Evolutionary conservation across 2,888 invertebrate species (phyloP).

Genomic region (Nebria salina): DNA sequence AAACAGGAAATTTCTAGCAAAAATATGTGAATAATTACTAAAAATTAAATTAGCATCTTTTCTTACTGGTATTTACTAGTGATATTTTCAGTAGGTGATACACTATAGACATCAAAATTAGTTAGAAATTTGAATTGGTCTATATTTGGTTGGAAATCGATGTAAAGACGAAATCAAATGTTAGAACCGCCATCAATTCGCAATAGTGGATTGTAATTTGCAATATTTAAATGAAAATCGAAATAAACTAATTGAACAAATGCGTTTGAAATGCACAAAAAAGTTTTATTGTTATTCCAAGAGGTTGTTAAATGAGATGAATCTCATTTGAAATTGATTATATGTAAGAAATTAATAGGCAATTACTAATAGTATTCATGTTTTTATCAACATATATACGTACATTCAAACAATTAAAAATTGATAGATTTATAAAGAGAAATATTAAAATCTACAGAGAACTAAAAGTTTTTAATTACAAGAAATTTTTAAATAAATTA

Average conservation of each 20-base stretch:
- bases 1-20: too few species aligned
- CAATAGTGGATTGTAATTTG: not conserved
- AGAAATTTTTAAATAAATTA: too few species aligned
- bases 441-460: too few species aligned
- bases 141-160: too few species aligned
- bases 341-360: conserved; percentile 22
- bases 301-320: not conserved
- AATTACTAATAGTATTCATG: conserved; percentile 11
- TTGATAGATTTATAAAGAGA: not conserved
- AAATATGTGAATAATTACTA: too few species aligned
- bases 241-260: not conserved
- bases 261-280: not conserved
- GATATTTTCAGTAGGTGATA: too few species aligned
- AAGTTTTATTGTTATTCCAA: not conserved
- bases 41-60: too few species aligned
- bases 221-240: not conserved
- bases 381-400: not conserved
- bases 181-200: not conserved
- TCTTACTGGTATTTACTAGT: too few species aligned
- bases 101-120: too few species aligned
- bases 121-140: too few species aligned
- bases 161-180: too few species aligned
- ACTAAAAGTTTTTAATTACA: too few species aligned
- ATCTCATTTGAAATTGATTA: conserved; percentile 8
- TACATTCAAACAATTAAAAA: not conserved